Evolutionary conservation across 2,113 vertebrate species (phyloP).

Genomic region (Nannobrachium achirus): DNA sequence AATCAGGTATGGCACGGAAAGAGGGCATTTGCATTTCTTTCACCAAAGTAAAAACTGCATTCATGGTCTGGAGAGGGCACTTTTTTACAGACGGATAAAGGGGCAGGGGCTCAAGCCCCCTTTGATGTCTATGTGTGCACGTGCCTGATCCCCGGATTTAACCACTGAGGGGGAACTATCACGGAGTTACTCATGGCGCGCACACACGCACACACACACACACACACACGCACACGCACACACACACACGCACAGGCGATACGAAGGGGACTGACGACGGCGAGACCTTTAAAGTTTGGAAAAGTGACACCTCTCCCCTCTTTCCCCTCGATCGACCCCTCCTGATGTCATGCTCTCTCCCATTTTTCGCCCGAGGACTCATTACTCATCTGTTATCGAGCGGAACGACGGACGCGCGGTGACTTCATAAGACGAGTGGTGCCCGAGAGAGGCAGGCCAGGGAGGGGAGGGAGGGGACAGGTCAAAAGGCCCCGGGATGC

Average conservation of each 20-base stretch:
- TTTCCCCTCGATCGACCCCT: slow-evolving; percentile 38
- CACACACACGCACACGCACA: background rate
- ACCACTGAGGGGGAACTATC: slow-evolving; percentile 5
- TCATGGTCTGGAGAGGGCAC: too few species aligned
- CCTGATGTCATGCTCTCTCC: slow-evolving; percentile 39
- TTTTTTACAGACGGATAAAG: too few species aligned
- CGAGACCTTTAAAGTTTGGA: slow-evolving; percentile 19
- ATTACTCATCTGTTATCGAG: slow-evolving; percentile 60
- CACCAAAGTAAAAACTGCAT: too few species aligned
- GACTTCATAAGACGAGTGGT: slow-evolving; percentile 60
- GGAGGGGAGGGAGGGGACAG: slow-evolving; percentile 11
- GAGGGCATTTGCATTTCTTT: too few species aligned
- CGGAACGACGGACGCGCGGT: slow-evolving; percentile 38
- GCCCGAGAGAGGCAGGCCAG: slow-evolving; percentile 39
- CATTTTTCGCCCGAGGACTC: slow-evolving; percentile 34
- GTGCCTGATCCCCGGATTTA: too few species aligned
- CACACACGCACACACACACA: background rate
- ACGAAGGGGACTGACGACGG: slow-evolving; percentile 16
- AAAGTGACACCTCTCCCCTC: slow-evolving; percentile 41
- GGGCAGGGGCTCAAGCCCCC: too few species aligned
- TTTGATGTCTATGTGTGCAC: too few species aligned
- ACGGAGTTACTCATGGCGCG: background rate
- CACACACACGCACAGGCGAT: slow-evolving; percentile 14
- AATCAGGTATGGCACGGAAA: too few species aligned
- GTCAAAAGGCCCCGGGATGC: slow-evolving; percentile 7